A percentile compares a stretch with the other conserved stretches of the same genome.
phyloP scores from a whole-genome alignment of 1,140 invertebrate genomes.

The Drosophila sp. region DNA sequence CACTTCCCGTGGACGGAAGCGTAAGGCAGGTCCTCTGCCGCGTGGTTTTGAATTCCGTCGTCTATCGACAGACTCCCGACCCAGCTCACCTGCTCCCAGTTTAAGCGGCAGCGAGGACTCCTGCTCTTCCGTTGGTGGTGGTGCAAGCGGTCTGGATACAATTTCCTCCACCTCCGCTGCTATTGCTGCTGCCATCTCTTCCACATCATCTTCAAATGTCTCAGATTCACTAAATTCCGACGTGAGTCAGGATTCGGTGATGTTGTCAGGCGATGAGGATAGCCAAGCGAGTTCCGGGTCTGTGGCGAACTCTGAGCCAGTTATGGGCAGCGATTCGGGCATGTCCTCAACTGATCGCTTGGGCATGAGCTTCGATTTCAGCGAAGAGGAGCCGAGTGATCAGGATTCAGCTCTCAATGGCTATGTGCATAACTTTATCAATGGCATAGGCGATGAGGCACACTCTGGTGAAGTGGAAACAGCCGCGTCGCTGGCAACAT shows the following conservation, averaged over 20 bases:
- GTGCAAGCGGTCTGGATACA: neutral
- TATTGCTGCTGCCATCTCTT: neutral
- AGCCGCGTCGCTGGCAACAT: neutral
- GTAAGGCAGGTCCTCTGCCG: constrained; percentile 93
- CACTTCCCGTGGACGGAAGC: constrained; percentile 84
- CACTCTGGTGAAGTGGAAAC: constrained; percentile 32
- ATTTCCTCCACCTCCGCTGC: neutral
- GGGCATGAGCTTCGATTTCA: constrained; percentile 57
- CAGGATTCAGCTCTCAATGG: constrained; percentile 74
- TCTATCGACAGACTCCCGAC: constrained; percentile 76
- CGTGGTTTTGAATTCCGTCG: constrained; percentile 87
- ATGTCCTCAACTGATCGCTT: constrained; percentile 52
- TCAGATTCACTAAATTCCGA: neutral
- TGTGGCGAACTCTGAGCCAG: constrained; percentile 16
- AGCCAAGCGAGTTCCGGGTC: constrained; percentile 31
- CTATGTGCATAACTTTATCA: constrained; percentile 80
- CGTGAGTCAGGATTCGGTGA: neutral
- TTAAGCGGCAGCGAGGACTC: neutral
- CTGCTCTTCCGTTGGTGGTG: neutral
- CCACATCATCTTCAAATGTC: neutral
- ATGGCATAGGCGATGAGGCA: constrained; percentile 71
- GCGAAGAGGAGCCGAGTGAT: constrained; percentile 68
- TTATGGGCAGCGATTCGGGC: constrained; percentile 41
- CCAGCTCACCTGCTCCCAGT: constrained; percentile 78
- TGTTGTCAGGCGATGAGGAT: constrained; percentile 55